Conservation (phyloP, 2,797 vertebrate species). For the Channa striata region DNA sequence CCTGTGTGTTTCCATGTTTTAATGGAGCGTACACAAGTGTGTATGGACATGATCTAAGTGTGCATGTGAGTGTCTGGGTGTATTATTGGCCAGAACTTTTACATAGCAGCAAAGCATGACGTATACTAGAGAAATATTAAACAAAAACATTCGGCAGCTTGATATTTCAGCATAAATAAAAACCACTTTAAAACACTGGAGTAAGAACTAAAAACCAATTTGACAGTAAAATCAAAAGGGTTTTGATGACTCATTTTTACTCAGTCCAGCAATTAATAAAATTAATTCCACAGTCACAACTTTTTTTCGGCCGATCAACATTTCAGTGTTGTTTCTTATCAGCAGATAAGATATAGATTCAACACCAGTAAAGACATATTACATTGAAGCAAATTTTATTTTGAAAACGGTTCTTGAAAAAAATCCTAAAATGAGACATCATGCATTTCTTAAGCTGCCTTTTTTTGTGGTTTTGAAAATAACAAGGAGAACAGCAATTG, state of each 20-base stretch:
- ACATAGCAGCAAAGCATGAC: background rate
- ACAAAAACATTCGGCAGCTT: conserved; percentile 9
- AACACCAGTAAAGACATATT: background rate
- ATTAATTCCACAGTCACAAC: background rate
- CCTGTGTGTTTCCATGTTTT: conserved; percentile 44
- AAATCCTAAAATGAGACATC: background rate
- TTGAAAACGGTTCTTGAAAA: background rate
- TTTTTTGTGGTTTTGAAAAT: conserved; percentile 30
- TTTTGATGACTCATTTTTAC: no score
- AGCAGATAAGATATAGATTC: background rate
- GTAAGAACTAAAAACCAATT: no score
- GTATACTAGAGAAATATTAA: background rate
- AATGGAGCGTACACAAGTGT: conserved; percentile 42
- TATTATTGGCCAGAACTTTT: conserved; percentile 12
- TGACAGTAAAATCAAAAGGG: no score
- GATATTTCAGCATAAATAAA: conserved; percentile 1
- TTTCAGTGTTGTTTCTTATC: background rate
- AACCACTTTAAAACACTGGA: conserved; percentile 1
- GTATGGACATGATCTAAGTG: conserved; percentile 25
- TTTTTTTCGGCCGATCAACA: no score
- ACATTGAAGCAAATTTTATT: background rate
- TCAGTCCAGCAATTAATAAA: background rate
- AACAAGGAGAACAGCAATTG: conserved; percentile 21
- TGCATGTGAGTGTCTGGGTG: conserved; percentile 8
- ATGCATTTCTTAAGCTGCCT: conserved; percentile 4